phyloP scores from a whole-genome alignment of 2,888 invertebrate species.

The Lepidocyrtoides sp. region DNA sequence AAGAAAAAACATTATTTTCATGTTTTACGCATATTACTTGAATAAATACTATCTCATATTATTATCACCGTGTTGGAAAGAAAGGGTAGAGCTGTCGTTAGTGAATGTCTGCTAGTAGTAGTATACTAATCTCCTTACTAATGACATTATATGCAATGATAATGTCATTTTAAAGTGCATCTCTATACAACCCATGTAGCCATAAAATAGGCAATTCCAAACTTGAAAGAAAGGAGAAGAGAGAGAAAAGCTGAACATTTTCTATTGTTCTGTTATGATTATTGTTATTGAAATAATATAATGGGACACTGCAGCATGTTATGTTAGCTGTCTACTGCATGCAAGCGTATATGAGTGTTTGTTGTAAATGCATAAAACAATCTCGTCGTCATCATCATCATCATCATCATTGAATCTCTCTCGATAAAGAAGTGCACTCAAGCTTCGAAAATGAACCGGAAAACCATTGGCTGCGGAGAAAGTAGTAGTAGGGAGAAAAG shows the following conservation, averaged over 20 bases:
- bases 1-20: conserved; percentile 22
- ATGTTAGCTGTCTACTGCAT: no score
- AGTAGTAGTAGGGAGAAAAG: conserved; percentile 3
- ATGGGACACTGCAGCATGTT: not conserved
- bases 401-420: no score
- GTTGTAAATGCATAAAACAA: conserved; percentile 21
- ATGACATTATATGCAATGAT: conserved; percentile 72
- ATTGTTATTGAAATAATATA: conserved; percentile 47
- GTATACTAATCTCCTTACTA: conserved; percentile 70
- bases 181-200: not conserved
- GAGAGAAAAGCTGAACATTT: conserved; percentile 34
- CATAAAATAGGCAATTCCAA: conserved; percentile 25
- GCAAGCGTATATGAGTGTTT: no score
- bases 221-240: not conserved
- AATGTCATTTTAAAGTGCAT: conserved; percentile 78
- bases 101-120: not conserved
- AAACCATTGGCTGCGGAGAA: conserved; percentile 48
- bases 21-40: not conserved
- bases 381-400: conserved; percentile 35
- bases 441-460: conserved; percentile 70
- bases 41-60: not conserved
- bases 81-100: conserved; percentile 19
- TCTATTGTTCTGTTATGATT: conserved; percentile 73
- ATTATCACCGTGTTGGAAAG: not conserved
- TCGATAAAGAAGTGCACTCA: conserved; percentile 59